Conservation (phyloP, 2,888 invertebrate species). For the Drosophila prostipennis region DNA sequence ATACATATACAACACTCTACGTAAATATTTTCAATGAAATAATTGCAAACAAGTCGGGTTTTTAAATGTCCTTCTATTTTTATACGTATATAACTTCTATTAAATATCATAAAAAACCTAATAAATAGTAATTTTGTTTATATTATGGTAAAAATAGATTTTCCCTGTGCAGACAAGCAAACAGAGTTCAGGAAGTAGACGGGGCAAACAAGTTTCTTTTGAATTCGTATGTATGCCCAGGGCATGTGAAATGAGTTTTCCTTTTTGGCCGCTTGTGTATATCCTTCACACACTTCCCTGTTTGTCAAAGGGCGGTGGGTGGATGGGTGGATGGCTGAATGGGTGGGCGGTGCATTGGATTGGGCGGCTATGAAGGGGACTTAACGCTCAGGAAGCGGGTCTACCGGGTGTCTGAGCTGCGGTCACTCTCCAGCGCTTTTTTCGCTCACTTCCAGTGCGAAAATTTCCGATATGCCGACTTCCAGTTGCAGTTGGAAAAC, state of each 20-base stretch:
- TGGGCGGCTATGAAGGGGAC: constrained; percentile 10
- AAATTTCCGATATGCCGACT: constrained; percentile 51
- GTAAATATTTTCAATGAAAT: no score
- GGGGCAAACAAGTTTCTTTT: constrained; percentile 49
- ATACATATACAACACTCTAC: no score
- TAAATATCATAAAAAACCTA: neutral
- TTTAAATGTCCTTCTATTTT: no score
- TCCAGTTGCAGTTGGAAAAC: constrained; percentile 64
- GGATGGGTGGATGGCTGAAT: neutral
- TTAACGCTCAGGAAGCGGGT: constrained; percentile 37
- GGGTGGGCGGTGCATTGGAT: constrained; percentile 8
- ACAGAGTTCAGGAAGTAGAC: constrained; percentile 60
- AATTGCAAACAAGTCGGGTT: no score
- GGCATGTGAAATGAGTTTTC: constrained; percentile 69
- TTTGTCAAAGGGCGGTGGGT: constrained; percentile 41
- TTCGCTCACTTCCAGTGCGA: constrained; percentile 54
- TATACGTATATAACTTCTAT: neutral
- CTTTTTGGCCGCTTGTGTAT: constrained; percentile 45
- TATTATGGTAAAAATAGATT: neutral
- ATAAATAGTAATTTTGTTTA: neutral
- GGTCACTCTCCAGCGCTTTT: constrained; percentile 56
- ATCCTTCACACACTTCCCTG: constrained; percentile 63
- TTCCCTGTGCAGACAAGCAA: constrained; percentile 47
- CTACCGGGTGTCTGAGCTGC: constrained; percentile 54
- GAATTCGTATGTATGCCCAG: constrained; percentile 48